phyloP scores from a whole-genome alignment of 2,797 vertebrate species.

The Manis javanica region DNA sequence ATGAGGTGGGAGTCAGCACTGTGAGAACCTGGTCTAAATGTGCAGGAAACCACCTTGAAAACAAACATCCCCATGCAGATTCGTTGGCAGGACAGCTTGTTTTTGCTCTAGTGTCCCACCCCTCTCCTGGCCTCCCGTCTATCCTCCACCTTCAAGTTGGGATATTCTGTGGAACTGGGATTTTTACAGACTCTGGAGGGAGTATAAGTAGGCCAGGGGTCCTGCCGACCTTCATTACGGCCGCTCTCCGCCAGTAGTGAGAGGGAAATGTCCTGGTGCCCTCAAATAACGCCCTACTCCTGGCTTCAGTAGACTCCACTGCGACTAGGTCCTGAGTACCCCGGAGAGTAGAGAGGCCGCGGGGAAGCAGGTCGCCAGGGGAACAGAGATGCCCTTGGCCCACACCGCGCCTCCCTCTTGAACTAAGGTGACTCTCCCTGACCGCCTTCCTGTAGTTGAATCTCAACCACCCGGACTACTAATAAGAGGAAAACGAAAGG shows the following conservation, averaged over 20 bases:
- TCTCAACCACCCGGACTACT: slow-evolving; percentile 14
- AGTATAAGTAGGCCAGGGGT: not conserved
- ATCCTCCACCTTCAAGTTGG: not conserved
- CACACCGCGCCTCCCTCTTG: not conserved
- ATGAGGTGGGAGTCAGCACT: not conserved
- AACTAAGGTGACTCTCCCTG: not conserved
- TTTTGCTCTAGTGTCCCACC: slow-evolving; percentile 14
- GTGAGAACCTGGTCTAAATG: not conserved
- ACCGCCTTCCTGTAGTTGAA: not conserved
- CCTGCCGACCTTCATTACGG: not conserved
- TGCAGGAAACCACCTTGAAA: slow-evolving; percentile 40
- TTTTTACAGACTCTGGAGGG: not conserved
- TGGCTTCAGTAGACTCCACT: not conserved
- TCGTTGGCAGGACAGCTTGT: not conserved
- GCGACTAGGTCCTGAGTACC: not conserved
- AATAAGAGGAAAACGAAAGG: not conserved
- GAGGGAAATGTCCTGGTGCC: not conserved
- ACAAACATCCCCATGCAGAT: not conserved
- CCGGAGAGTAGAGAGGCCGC: not conserved
- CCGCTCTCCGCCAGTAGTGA: not conserved
- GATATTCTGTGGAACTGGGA: not conserved
- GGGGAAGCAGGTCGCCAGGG: not conserved
- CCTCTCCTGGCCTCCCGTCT: not conserved
- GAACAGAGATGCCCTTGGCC: not conserved
- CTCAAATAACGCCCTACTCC: not conserved